A percentile compares a stretch with the other conserved stretches of the same genome.
Evolutionary conservation across 2,113 vertebrate species (phyloP).

Genomic region (Triplophysa rosa): DNA sequence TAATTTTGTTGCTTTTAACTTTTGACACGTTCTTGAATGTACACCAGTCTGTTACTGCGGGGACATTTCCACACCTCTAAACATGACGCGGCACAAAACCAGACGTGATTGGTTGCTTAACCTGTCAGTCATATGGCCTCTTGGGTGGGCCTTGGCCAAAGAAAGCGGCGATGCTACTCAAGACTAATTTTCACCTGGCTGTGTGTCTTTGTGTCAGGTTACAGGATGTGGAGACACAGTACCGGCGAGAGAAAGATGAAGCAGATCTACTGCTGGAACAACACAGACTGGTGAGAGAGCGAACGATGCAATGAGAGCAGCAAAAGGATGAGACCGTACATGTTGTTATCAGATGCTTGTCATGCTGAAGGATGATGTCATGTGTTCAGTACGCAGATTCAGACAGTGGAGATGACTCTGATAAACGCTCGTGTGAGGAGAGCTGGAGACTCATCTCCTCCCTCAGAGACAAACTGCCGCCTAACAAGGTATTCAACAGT

Average conservation of each 20-base stretch:
- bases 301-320: neutral
- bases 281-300: slow-evolving; percentile 79
- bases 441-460: slow-evolving; percentile 89
- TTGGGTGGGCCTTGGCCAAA: no score
- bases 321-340: neutral
- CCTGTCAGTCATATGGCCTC: no score
- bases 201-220: slow-evolving; percentile 65
- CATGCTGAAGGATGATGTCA: no score
- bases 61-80: no score
- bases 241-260: slow-evolving; percentile 87
- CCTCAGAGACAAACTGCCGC: slow-evolving; percentile 83
- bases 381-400: slow-evolving; percentile 79
- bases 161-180: no score
- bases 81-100: no score
- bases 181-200: neutral
- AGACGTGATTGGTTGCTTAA: no score
- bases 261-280: slow-evolving; percentile 86
- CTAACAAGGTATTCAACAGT: slow-evolving; percentile 68
- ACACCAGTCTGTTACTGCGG: no score
- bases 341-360: neutral
- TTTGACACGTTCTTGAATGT: no score
- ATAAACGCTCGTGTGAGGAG: slow-evolving; percentile 89
- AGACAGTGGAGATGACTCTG: slow-evolving; percentile 86
- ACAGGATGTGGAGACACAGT: slow-evolving; percentile 86
- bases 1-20: no score